Evolutionary conservation across 2,113 vertebrate genomes (phyloP).

Genomic region (Furnarius figulus): DNA sequence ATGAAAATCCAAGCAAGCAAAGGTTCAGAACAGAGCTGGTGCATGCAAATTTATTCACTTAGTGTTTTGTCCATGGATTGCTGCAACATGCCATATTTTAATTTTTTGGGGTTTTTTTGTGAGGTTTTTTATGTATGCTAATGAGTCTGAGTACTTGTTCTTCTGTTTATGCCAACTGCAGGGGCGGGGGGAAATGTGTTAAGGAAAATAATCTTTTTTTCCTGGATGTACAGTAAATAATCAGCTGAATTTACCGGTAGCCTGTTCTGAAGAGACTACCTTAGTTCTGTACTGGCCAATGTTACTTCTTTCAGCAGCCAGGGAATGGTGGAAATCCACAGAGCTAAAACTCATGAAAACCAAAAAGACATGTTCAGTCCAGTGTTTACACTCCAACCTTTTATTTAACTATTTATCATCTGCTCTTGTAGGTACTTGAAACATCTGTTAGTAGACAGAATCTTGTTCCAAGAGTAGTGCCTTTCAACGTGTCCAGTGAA

Average conservation of each 20-base stretch:
- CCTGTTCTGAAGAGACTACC: neutral
- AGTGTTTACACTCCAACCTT: neutral
- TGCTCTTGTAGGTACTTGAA: neutral
- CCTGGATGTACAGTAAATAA: neutral
- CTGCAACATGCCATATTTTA: neutral
- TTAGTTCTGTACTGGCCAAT: neutral
- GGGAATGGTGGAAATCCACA: neutral
- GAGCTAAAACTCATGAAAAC: neutral
- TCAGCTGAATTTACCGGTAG: neutral
- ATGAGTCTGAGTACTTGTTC: neutral
- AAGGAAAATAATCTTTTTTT: neutral
- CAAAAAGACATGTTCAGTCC: neutral
- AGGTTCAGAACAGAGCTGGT: fast-evolving
- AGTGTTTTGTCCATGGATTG: neutral
- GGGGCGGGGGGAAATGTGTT: fast-evolving
- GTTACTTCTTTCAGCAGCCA: neutral
- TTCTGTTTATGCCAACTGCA: neutral
- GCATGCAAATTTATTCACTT: neutral
- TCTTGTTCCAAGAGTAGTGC: neutral
- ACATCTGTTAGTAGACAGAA: neutral
- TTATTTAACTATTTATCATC: neutral
- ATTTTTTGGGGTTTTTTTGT: neutral
- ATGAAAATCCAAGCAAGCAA: neutral
- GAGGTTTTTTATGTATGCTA: neutral
- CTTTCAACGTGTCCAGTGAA: neutral